Evolutionary conservation across 2,797 vertebrate species (phyloP), one percentile per base, ranked within the genome.

Genomic region (Siniperca undulata): DNA sequence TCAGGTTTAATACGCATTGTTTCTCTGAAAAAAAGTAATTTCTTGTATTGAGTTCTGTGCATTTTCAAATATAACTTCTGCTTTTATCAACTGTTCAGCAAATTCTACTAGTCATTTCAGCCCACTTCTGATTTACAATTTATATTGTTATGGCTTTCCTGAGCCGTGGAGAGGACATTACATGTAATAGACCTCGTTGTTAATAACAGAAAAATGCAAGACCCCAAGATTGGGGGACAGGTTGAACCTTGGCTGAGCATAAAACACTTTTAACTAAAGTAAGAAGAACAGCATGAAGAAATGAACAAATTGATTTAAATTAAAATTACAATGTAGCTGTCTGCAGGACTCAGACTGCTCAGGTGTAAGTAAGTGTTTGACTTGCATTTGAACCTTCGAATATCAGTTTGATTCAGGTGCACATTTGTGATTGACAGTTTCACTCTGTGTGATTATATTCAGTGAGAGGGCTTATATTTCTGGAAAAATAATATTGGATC

Each of bases 371-470:
- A 52, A 61, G 60, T 2, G 19, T 38, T 55, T 78, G 78, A 81
- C 83, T 84, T 73, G 68, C 50, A 58, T 83, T 77, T 86, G 82
- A 85, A 84, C 78, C 80, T 71, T 85, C n/a, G 83, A 68, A 88
- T 74, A 84, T 76, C 56, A 80, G 59, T 85, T 80, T 46, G 70
- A 82, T 88, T 77, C 53, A 61, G 79, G 36, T 20, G 59, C 48
- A 70, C 58, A 56, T 83, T 58, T 78, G 34, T 82, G 84, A 92
- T 72, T 73, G 85, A 88, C 87, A 82, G 70, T 50, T 87, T 84
- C 76, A 64, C 16, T 9, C 5, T 60, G 17, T 60, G 24, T 52
- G 65, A 86, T 82, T 42, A 36, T 71, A 62, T 70, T 76, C 40
- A 67, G 38, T 38, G 14, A 48, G 24, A 53, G 38, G 4, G 50